Evolutionary conservation across 2,888 invertebrate species (phyloP).

Genomic region (Tetramorium bicarinatum): DNA sequence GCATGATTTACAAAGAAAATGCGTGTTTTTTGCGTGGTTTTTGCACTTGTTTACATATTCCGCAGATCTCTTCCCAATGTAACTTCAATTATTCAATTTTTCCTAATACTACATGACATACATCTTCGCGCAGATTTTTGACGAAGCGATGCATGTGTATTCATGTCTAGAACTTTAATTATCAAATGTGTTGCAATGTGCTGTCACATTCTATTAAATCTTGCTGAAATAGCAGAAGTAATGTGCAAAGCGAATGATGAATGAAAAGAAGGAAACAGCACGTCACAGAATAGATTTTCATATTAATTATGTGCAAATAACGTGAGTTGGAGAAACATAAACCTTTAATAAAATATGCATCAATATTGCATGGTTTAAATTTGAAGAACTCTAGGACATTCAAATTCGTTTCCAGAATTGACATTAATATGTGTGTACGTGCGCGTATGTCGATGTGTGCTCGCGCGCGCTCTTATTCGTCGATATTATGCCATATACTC

Average conservation of each 20-base stretch:
- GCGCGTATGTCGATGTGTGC: background rate
- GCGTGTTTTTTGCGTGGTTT: background rate
- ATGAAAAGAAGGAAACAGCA: background rate
- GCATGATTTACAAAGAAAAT: background rate
- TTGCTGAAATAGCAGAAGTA: background rate
- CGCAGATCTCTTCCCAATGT: background rate
- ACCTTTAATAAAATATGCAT: background rate
- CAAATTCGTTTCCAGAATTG: background rate
- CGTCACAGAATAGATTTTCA: background rate
- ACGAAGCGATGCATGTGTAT: background rate
- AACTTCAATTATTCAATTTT: slow-evolving; percentile 2
- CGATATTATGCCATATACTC: background rate
- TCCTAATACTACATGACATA: background rate
- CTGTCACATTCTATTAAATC: background rate
- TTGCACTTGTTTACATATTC: background rate
- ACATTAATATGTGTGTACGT: background rate
- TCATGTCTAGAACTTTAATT: background rate
- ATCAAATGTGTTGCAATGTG: background rate
- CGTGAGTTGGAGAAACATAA: background rate
- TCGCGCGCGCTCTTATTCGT: background rate
- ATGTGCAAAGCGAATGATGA: slow-evolving; percentile 2
- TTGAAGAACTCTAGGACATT: background rate
- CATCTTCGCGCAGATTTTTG: background rate
- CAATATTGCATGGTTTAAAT: background rate
- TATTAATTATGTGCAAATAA: background rate